Evolutionary conservation across 2,113 vertebrate species (phyloP).

Genomic region (Anser brachyrhynchus): DNA sequence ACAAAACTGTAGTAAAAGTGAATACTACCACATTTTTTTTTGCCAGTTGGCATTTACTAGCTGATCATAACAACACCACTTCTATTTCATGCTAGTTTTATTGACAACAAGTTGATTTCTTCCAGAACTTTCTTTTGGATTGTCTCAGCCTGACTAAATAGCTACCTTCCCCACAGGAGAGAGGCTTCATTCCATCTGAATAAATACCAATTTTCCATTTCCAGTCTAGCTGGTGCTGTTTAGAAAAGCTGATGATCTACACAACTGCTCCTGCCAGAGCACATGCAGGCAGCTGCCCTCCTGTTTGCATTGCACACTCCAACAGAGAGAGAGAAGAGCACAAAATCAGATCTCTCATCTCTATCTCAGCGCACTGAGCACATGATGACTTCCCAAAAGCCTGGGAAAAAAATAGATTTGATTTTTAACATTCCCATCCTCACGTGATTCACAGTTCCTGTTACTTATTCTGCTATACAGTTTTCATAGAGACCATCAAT

Average conservation of each 20-base stretch:
- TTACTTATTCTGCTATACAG: neutral
- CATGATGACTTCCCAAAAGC: neutral
- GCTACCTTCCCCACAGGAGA: neutral
- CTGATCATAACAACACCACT: neutral
- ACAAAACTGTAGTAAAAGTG: neutral
- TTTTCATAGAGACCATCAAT: neutral
- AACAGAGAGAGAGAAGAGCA: neutral
- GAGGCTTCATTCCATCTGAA: neutral
- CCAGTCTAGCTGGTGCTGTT: neutral
- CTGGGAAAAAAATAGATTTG: neutral
- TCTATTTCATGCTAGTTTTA: neutral
- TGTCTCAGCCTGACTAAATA: neutral
- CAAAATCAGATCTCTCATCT: neutral
- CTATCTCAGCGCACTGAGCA: neutral
- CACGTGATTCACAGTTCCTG: neutral
- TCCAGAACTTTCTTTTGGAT: neutral
- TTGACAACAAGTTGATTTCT: neutral
- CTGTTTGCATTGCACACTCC: neutral
- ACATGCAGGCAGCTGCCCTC: fast-evolving
- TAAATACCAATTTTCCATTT: neutral
- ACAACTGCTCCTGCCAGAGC: neutral
- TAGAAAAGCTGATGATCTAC: neutral
- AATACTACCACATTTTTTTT: neutral
- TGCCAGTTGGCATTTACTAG: neutral
- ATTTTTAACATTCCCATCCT: neutral